Percentiles rank a stretch among this genome's conserved stretches.
Evolutionary conservation across 2,113 vertebrate species (phyloP).

Genomic region (Xiphophorus couchianus): DNA sequence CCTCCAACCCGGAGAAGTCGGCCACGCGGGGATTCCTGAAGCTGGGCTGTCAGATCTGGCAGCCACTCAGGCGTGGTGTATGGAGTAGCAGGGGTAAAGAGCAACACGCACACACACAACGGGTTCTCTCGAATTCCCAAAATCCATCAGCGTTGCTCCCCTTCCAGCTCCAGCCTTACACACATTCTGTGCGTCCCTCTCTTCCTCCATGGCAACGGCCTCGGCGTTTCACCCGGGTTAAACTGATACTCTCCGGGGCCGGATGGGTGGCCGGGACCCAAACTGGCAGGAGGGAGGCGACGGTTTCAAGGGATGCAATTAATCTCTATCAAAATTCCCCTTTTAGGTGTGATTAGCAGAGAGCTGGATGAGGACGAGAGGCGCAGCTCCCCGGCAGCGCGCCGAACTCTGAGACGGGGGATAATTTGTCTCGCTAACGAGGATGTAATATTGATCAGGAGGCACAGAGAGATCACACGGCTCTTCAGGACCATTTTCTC

Average conservation of each 20-base stretch:
- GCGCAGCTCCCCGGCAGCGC: constrained; percentile 29
- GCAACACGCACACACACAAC: constrained; percentile 30
- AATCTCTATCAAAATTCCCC: constrained; percentile 66
- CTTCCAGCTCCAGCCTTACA: constrained; percentile 40
- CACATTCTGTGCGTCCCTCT: constrained; percentile 43
- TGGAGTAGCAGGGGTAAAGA: constrained; percentile 42
- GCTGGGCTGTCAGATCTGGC: constrained; percentile 67
- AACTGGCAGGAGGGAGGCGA: constrained; percentile 36
- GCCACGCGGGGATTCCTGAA: constrained; percentile 67
- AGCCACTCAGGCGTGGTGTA: constrained; percentile 66
- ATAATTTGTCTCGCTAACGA: constrained; percentile 76
- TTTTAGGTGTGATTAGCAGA: constrained; percentile 70
- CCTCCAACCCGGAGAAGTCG: constrained; percentile 63
- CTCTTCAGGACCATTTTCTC: constrained; percentile 28
- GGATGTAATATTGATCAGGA: constrained; percentile 76
- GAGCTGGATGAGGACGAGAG: constrained; percentile 34
- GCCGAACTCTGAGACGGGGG: constrained; percentile 36
- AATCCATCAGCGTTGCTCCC: constrained; percentile 54
- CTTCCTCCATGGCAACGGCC: constrained; percentile 44
- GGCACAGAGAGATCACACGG: constrained; percentile 54
- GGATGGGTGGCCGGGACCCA: constrained; percentile 38
- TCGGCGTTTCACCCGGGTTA: constrained; percentile 60
- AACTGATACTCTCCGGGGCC: constrained; percentile 65
- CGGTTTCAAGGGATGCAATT: constrained; percentile 70
- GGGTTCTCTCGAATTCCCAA: constrained; percentile 53